Base-by-base conservation (phyloP, 2,888 invertebrate species). In the Acheta domesticus region DNA sequence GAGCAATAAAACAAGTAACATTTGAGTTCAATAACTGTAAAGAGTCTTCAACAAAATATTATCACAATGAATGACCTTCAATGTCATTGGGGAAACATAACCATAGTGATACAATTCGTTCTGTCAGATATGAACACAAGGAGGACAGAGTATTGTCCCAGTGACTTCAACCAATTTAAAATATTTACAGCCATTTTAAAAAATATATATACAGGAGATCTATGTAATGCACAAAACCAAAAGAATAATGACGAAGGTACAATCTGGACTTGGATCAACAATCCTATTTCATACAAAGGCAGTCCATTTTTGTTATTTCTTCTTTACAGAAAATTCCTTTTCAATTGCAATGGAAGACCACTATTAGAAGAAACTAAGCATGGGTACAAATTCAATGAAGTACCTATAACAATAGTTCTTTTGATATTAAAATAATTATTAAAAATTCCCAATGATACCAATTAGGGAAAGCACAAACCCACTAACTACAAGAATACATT, bases 301-400 rank as follows among this genome's bases (percentile, higher is more conserved):
- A 62, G 62, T 62, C 62, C 62, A 62, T 62, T 62, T 62, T 62
- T 19, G n/a, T n/a, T 62, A 62, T 62, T 62, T 62, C n/a, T 62
- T 14, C 62, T 62, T 62, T 14, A n/a, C 62, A 62, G 36, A 62
- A 19, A 62, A 62, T 62, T n/a, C 62, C 62, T 19, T n/a, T 62
- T 62, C 62, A 62, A 62, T 62, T 36, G n/a, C 62, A 19, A 14
- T 62, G 62, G 62, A 62, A 62, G 62, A 62, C 62, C 14, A 62
- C 62, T 62, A 62, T 62, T 62, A n/a, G 62, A 62, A 62, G 62
- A 62, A 62, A 62, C 14, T 19, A 62, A 62, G 62, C 62, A 62
- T 62, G 62, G 62, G 62, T 62, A 62, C n/a, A 62, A 62, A 62
- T 62, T 62, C 16, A 62, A 36, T 36, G 36, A 62, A 62, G 62